Evolutionary conservation across 1,140 invertebrate species (phyloP).

Genomic region (Apis florea): DNA sequence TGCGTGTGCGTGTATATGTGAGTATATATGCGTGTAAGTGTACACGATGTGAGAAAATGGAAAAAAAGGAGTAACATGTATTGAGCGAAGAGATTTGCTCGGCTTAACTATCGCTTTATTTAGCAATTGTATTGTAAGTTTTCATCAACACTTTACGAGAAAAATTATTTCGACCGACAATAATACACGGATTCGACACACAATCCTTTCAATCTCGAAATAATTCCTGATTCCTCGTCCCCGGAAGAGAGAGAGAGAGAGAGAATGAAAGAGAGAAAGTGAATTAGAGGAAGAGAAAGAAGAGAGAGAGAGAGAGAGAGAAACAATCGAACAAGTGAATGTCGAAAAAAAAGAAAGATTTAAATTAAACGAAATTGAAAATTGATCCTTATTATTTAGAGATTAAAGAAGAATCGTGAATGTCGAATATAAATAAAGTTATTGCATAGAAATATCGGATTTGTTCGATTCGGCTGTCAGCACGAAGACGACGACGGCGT

Average conservation of each 20-base stretch:
- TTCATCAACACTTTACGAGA: slow-evolving; percentile 47
- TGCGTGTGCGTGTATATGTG: background rate
- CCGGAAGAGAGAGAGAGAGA: too few relatives aligned
- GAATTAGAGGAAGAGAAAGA: too few relatives aligned
- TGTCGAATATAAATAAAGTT: slow-evolving; percentile 17
- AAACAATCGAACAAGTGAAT: background rate
- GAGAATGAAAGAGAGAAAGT: too few relatives aligned
- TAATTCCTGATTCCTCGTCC: background rate
- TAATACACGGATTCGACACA: slow-evolving; percentile 32
- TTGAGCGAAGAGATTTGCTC: slow-evolving; percentile 41
- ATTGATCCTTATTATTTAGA: background rate
- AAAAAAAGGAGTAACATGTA: slow-evolving; percentile 35
- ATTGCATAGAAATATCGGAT: slow-evolving; percentile 48
- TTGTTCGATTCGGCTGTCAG: slow-evolving; percentile 59
- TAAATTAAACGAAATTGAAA: background rate
- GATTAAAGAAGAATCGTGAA: slow-evolving; percentile 44
- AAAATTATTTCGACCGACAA: slow-evolving; percentile 26
- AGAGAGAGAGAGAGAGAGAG: too few relatives aligned
- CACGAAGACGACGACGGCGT: slow-evolving; percentile 67
- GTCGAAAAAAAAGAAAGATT: too few relatives aligned
- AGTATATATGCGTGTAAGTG: background rate
- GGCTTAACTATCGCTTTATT: slow-evolving; percentile 48
- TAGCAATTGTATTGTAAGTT: slow-evolving; percentile 43
- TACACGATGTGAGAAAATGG: slow-evolving; percentile 2
- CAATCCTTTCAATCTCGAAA: slow-evolving; percentile 20